A percentile compares a stretch with the other conserved stretches of the same genome.
Evolutionary conservation across 2,113 vertebrate species (phyloP).

Genomic region (Callospermophilus lateralis): DNA sequence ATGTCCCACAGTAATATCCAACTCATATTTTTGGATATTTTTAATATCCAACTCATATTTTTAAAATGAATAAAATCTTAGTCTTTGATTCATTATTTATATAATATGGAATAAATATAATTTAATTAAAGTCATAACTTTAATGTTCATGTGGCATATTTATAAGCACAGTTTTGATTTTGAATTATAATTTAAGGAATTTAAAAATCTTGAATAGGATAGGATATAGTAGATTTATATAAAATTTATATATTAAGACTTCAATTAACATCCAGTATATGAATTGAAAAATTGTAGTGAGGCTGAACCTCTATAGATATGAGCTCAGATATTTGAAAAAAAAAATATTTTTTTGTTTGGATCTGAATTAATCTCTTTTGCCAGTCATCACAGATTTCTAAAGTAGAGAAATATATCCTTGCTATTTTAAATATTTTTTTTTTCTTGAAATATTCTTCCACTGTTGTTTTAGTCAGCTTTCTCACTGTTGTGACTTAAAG

Average conservation of each 20-base stretch:
- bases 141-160: conserved; percentile 18
- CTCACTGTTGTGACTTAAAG: no score
- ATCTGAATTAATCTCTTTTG: neutral
- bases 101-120: neutral
- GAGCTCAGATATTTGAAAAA: neutral
- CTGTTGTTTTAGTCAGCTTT: no score
- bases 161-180: conserved; percentile 6
- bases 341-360: neutral
- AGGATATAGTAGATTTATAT: neutral
- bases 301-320: neutral
- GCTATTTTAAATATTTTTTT: conserved; percentile 4
- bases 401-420: neutral
- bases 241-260: conserved; percentile 15
- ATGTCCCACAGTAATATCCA: neutral
- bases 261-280: conserved; percentile 34
- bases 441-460: neutral
- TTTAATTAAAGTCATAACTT: conserved; percentile 22
- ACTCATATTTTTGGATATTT: conserved; percentile 12
- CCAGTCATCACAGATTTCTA: neutral
- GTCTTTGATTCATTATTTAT: neutral
- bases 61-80: neutral
- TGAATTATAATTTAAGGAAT: neutral
- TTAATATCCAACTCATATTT: neutral
- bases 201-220: neutral
- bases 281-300: neutral